Conservation (phyloP, 2,113 vertebrate genomes). For the Eptatretus burgeri region DNA sequence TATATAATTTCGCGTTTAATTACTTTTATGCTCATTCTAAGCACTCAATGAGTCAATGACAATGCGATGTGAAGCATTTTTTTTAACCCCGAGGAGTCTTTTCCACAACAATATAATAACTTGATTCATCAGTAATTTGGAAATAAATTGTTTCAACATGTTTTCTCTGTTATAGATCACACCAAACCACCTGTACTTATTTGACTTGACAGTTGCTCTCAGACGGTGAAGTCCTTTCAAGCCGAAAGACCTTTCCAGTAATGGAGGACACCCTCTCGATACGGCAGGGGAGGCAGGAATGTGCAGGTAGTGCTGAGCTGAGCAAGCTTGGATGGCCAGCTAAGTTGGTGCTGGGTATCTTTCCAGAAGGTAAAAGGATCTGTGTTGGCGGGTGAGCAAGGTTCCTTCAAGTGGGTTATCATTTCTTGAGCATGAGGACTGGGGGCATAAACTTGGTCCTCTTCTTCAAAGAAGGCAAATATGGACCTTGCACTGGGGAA, state of each 20-base stretch:
- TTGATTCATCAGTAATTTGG: no score
- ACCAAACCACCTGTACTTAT: conserved; percentile 8
- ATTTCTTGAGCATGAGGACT: conserved; percentile 14
- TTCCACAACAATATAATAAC: no score
- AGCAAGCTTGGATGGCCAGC: neutral
- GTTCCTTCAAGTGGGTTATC: conserved; percentile 8
- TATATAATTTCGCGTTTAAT: no score
- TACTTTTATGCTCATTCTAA: no score
- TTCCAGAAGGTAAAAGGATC: conserved; percentile 9
- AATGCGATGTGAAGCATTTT: no score
- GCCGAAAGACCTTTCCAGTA: no score
- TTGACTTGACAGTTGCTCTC: conserved; percentile 7
- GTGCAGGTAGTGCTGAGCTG: conserved; percentile 8
- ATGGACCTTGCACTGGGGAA: no score
- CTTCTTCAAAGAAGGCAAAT: neutral
- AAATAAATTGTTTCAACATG: conserved; percentile 9
- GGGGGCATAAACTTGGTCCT: conserved; percentile 1
- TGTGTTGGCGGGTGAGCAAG: conserved; percentile 7
- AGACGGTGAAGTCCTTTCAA: conserved; percentile 5
- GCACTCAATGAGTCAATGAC: no score
- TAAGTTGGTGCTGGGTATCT: conserved; percentile 3
- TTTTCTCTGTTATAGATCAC: conserved; percentile 10
- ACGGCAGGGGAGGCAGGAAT: conserved; percentile 2
- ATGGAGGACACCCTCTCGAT: neutral
- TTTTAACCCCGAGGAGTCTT: no score